phyloP scores from a whole-genome alignment of 1,140 invertebrate genomes.

The Trichogramma pretiosum region DNA sequence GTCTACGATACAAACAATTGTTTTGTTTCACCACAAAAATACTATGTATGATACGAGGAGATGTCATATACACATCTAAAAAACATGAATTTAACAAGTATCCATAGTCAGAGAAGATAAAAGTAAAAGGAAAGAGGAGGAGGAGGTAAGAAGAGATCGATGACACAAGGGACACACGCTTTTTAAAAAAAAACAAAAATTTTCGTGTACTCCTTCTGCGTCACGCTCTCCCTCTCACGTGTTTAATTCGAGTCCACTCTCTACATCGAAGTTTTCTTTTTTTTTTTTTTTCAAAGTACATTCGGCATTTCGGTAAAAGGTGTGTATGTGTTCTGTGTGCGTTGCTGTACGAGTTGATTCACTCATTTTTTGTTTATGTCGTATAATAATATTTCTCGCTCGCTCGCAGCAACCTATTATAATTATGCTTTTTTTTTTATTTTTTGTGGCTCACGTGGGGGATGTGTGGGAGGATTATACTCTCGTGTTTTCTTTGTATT shows the following conservation, averaged over 20 bases:
- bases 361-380: background rate
- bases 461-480: no score
- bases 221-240: background rate
- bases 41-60: no score
- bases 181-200: conserved; percentile 7
- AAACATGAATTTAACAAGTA: background rate
- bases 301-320: no score
- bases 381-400: background rate
- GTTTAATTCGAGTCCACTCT: conserved; percentile 4
- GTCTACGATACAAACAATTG: background rate
- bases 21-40: conserved; percentile 10
- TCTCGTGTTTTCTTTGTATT: background rate
- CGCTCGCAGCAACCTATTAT: no score
- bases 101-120: background rate
- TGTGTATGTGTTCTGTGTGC: no score
- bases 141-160: background rate
- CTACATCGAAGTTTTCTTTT: no score
- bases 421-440: no score
- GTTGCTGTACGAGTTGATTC: no score
- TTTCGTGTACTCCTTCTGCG: background rate
- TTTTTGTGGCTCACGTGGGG: no score
- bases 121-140: background rate
- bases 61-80: conserved; percentile 10
- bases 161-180: background rate
- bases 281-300: no score